These are phyloP conservation scores for Scolopax rusticola DNA, from an alignment of 2,797 vertebrate genomes.

Conservation along the genomic window DNA sequence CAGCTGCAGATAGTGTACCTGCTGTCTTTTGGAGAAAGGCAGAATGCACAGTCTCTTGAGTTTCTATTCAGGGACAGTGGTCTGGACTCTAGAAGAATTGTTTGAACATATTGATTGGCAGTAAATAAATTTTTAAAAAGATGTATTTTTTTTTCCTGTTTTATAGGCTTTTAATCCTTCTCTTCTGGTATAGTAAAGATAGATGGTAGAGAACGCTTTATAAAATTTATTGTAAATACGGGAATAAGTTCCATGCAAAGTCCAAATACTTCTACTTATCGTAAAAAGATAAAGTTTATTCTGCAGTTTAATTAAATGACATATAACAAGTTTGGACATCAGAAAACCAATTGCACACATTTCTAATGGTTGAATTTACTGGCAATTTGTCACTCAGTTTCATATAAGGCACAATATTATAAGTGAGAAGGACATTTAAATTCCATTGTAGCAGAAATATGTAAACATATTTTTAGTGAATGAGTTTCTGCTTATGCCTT, in stretches of 20 bases:
- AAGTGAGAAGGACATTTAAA: background rate
- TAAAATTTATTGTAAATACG: background rate
- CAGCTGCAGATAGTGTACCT: background rate
- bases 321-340: background rate
- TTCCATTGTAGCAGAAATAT: background rate
- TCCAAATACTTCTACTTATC: background rate
- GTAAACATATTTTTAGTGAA: background rate
- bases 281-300: background rate
- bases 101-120: background rate
- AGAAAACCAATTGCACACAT: background rate
- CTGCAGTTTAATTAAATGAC: background rate
- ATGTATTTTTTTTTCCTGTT: background rate
- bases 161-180: background rate
- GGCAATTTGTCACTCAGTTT: background rate
- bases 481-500: background rate
- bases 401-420: background rate
- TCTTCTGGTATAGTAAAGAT: background rate
- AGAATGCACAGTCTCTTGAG: background rate
- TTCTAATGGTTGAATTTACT: background rate
- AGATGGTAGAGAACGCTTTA: background rate
- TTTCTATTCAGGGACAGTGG: background rate
- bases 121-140: background rate
- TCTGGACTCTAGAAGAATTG: background rate
- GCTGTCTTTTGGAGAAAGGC: background rate
- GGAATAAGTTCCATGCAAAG: background rate